These are phyloP conservation scores for Cremastinae sp. DNA, from an alignment of 2,888 invertebrate genomes.

Conservation along the genomic window DNA sequence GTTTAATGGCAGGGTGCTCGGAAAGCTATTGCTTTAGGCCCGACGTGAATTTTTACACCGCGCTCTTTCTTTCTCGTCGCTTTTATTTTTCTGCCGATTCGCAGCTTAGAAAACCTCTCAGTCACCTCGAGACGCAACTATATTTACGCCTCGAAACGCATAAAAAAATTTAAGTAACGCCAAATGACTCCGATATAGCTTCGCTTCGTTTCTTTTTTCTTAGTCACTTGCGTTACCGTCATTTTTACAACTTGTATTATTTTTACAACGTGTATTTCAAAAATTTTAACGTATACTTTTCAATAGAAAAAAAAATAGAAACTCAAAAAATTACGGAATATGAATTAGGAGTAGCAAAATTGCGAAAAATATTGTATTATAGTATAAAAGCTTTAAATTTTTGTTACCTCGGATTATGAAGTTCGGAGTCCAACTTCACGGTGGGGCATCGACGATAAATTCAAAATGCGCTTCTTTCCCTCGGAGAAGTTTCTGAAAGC, in stretches of 20 bases:
- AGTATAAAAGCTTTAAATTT: not conserved
- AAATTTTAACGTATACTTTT: not conserved
- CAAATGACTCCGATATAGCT: conserved; percentile 13
- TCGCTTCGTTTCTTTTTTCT: conserved; percentile 9
- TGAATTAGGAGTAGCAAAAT: no score
- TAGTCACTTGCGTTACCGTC: conserved; percentile 1
- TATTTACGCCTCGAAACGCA: conserved; percentile 26
- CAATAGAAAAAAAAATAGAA: not conserved
- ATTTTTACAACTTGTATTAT: not conserved
- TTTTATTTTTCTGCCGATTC: conserved; percentile 17
- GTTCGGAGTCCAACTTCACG: not conserved
- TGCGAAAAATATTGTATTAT: no score
- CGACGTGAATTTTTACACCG: conserved; percentile 57
- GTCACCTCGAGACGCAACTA: conserved; percentile 6
- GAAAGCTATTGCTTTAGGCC: conserved; percentile 77
- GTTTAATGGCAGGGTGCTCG: conserved; percentile 78
- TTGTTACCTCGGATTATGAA: conserved; percentile 31
- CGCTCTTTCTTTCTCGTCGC: conserved; percentile 29
- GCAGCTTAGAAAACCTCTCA: conserved; percentile 35
- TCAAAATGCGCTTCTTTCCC: not conserved
- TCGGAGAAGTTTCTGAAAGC: conserved; percentile 25
- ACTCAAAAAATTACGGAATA: no score
- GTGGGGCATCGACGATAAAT: not conserved
- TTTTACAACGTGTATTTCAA: no score
- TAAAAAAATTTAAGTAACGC: conserved; percentile 17